Evolutionary conservation across 2,888 invertebrate species (phyloP).

Genomic region (Diaphora mendica): DNA sequence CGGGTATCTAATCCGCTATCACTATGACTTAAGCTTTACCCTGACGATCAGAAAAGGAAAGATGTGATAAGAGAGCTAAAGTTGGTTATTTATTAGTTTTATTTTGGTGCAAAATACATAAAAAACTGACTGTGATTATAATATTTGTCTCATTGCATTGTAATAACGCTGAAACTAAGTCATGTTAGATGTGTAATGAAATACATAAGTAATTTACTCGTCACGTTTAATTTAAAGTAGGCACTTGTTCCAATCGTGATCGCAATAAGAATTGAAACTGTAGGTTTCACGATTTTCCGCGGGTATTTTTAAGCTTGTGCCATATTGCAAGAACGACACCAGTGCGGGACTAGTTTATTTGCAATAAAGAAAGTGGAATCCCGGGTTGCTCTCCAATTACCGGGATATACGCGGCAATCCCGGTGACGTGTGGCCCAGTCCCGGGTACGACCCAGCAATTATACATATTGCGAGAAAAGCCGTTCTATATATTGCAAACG

Average conservation of each 20-base stretch:
- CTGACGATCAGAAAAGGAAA: background rate
- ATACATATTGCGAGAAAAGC: slow-evolving; percentile 77
- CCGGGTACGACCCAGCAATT: slow-evolving; percentile 74
- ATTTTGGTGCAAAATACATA: background rate
- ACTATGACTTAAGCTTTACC: background rate
- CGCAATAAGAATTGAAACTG: background rate
- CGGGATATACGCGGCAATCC: slow-evolving; percentile 84
- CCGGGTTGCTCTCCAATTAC: slow-evolving; percentile 85
- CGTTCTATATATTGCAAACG: slow-evolving; percentile 64
- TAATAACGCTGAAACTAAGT: background rate
- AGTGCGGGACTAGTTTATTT: slow-evolving; percentile 83
- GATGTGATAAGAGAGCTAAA: background rate
- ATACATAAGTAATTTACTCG: background rate
- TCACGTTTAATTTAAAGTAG: background rate
- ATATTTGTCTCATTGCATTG: background rate
- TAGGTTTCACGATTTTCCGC: slow-evolving; percentile 23
- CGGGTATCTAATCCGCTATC: background rate
- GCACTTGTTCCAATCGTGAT: background rate
- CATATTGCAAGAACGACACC: slow-evolving; percentile 72
- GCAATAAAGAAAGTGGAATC: slow-evolving; percentile 87
- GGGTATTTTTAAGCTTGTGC: slow-evolving; percentile 46
- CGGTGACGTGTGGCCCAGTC: slow-evolving; percentile 81
- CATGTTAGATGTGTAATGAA: background rate
- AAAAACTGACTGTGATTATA: background rate
- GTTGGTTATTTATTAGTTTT: background rate